Conservation (phyloP, 2,888 invertebrate species). For the Caradrina kadenii region DNA sequence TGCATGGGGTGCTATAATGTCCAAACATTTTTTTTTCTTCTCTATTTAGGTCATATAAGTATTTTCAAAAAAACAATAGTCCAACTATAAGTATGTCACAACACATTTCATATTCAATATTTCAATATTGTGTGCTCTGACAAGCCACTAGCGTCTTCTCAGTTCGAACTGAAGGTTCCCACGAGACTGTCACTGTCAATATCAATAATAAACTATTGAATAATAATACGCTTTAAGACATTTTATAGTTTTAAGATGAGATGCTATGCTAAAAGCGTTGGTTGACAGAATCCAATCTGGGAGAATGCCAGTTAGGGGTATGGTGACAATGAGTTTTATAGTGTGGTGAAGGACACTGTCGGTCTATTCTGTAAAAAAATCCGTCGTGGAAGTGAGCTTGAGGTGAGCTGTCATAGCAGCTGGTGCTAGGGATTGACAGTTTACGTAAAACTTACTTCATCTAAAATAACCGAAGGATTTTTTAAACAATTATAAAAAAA, state of each 20-base stretch:
- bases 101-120: constrained; percentile 27
- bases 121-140: constrained; percentile 28
- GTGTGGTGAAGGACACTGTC: background rate
- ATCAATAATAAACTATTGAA: constrained; percentile 49
- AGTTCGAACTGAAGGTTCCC: constrained; percentile 29
- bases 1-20: no score
- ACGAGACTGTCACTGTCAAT: constrained; percentile 28
- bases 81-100: constrained; percentile 12
- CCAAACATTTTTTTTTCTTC: background rate
- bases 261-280: constrained; percentile 73
- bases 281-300: constrained; percentile 80
- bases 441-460: no score
- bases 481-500: no score
- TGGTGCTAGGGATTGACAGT: no score
- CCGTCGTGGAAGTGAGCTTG: no score
- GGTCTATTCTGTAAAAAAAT: background rate
- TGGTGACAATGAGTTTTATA: constrained; percentile 55
- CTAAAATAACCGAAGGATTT: no score
- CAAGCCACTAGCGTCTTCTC: constrained; percentile 18
- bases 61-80: background rate
- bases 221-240: constrained; percentile 40
- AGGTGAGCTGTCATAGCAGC: no score
- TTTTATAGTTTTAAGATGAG: constrained; percentile 71
- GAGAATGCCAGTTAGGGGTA: constrained; percentile 67
- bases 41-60: background rate